Base-by-base conservation (phyloP, 2,888 invertebrate species). In the Caenorhabditis sp. region DNA sequence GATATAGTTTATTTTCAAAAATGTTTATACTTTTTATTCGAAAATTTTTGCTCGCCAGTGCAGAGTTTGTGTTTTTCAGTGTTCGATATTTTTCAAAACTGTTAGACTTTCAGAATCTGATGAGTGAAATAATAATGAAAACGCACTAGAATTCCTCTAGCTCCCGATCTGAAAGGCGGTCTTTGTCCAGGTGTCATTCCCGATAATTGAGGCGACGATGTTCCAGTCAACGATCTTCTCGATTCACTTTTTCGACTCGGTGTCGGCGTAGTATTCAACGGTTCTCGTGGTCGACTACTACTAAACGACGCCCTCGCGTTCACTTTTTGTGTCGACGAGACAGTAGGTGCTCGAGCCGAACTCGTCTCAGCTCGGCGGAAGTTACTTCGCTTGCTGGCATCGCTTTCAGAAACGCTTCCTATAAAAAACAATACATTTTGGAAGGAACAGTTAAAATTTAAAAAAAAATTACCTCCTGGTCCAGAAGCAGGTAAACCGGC, bases 351-450 rank as follows among this genome's bases (percentile, higher is more conserved):
- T 59, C 73, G 27, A 20, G 73, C 73, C 21, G 73, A 73, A 62
- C 68, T 66, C 23, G 65, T 56, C 26, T 68, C 73, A 12, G 63
- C 62, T 63, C 73, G 64, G 61, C 77, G 70, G 67, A 79, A 84
- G 27, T 82, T 25, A 20, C 20, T 31, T 17, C 56, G 3, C 5
- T 26, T 21, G 1, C 5, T 25, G 7, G 5, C 12, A 43, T 43
- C 17, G 12, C 8, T 36, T 36, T 58, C 57, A 1, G 31, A 21
- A n/a, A 20, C 57, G 20, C 21, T 21, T 36, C 36, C 57, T 31
- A 10, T 7, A 31, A n/a, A n/a, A n/a, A n/a, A n/a, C n/a, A n/a
- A n/a, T n/a, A n/a, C n/a, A n/a, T n/a, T n/a, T n/a, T n/a, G n/a
- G n/a, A n/a, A n/a, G n/a, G 8, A 43, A 12, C 43, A 43, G 14